phyloP scores from a whole-genome alignment of 2,113 vertebrate genomes.

The Notothenia coriiceps region DNA sequence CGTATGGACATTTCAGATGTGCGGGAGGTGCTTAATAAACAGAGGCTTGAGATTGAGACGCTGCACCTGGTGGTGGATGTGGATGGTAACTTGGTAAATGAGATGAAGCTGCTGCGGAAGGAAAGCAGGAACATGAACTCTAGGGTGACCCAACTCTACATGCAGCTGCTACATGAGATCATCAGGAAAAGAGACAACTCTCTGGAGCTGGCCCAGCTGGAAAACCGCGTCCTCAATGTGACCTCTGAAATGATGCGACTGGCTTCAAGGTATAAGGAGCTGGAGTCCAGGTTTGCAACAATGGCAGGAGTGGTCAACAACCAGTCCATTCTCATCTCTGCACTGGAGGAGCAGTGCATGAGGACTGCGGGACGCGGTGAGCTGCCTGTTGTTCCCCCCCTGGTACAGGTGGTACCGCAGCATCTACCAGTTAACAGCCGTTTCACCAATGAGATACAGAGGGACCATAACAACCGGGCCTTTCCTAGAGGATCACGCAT shows the following conservation, averaged over 20 bases:
- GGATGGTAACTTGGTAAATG: conserved; percentile 96
- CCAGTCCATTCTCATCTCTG: conserved; percentile 92
- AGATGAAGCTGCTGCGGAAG: conserved; percentile 96
- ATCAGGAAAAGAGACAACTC: conserved; percentile 98
- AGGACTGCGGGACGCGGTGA: conserved; percentile 88
- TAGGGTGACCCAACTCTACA: conserved; percentile 96
- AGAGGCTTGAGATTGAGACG: conserved; percentile 94
- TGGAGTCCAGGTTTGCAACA: conserved; percentile 90
- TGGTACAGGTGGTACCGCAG: conserved; percentile 95
- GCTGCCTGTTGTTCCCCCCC: conserved; percentile 88
- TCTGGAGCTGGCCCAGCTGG: conserved; percentile 94
- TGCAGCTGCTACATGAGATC: conserved; percentile 98
- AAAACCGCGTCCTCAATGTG: conserved; percentile 95
- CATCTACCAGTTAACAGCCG: conserved; percentile 89
- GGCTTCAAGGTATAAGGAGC: conserved; percentile 92
- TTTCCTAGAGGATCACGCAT: conserved; percentile 87
- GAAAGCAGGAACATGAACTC: conserved; percentile 99
- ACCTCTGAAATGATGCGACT: conserved; percentile 96
- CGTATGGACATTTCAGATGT: conserved; percentile 95
- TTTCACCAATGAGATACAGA: conserved; percentile 95
- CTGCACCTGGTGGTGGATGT: conserved; percentile 95
- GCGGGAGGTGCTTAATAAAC: conserved; percentile 93
- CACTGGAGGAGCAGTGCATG: conserved; percentile 94
- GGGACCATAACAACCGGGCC: conserved; percentile 87
- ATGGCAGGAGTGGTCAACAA: conserved; percentile 95